Base-by-base conservation (phyloP, 2,113 vertebrate genomes). In the Micromys minutus region DNA sequence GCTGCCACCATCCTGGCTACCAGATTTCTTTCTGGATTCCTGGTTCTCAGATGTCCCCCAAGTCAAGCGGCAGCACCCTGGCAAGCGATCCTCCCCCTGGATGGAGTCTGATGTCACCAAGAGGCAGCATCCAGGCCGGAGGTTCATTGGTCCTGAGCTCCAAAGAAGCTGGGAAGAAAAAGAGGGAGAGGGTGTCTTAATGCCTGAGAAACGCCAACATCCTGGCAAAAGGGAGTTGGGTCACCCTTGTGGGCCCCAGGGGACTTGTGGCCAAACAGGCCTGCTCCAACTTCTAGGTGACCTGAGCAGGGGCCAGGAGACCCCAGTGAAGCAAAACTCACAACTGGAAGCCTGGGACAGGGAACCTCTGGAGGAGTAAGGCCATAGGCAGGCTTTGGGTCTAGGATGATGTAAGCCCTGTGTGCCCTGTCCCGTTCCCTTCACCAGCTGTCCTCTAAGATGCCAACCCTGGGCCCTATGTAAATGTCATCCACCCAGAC, bases 311-410 rank as follows among this genome's bases (percentile, higher is more conserved):
- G 98, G 95, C 39, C 98, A 97, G 22, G 93, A 91, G 17, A 31
- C 17, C 22, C 98, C 98, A 94, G 98, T 99, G 98, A 99, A 99
- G 98, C 98, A 98, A 59, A 99, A 99, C 95, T 99, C 99, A 13
- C 98, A 98, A 97, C 98, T 99, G 95, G 98, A 98, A 52, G 97
- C 97, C 24, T 93, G 97, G 91, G 98, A 98, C 77, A 98, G 98
- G n/a, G 98, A 98, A 81, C 80, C 90, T 39, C 93, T 94, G 47
- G 74, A 91, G 89, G 97, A 98, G 95, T 99, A 97, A 99, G n/a
- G 69, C 87, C 85, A 17, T 52, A 59, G 50, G 87, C 26, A 0
- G 71, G 84, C 87, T 69, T 81, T 83, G 95, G 69, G 31, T 72
- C 76, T 93, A 89, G 96, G 93, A 80, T 61, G 55, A 88, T 91